phyloP scores from a whole-genome alignment of 2,888 invertebrate species.

The Tenthredo distinguenda region DNA sequence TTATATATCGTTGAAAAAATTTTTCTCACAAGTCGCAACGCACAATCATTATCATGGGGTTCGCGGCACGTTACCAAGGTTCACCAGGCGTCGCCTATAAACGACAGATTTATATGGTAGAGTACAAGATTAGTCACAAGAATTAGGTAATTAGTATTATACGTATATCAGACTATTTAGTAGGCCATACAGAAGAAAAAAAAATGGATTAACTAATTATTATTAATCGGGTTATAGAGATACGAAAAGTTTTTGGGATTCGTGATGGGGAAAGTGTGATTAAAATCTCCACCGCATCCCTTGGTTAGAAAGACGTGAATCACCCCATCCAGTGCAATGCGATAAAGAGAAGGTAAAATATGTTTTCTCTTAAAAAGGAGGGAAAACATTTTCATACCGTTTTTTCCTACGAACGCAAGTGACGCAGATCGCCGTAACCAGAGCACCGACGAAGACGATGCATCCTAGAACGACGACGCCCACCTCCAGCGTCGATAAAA shows the following conservation, averaged over 20 bases:
- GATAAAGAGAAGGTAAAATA: neutral
- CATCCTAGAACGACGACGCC: constrained; percentile 90
- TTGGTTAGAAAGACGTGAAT: neutral
- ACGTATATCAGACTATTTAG: neutral
- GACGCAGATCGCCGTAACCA: constrained; percentile 89
- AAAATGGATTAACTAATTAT: neutral
- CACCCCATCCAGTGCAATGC: neutral
- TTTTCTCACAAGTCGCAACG: neutral
- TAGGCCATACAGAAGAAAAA: neutral
- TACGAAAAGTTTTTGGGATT: neutral
- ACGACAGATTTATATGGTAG: constrained; percentile 23
- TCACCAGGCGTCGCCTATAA: constrained; percentile 40
- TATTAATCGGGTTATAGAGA: constrained; percentile 3
- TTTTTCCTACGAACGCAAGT: constrained; percentile 84
- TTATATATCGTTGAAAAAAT: neutral
- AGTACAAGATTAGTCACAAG: neutral
- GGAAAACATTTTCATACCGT: constrained; percentile 77
- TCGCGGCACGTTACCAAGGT: constrained; percentile 37
- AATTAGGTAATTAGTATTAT: neutral
- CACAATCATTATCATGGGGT: constrained; percentile 28
- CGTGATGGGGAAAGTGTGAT: neutral
- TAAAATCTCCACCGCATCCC: neutral
- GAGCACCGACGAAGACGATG: constrained; percentile 89
- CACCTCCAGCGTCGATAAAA: constrained; percentile 87
- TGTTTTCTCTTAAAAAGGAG: neutral